Conservation (phyloP, 2,888 invertebrate species). For the Dichetophora obliterata region DNA sequence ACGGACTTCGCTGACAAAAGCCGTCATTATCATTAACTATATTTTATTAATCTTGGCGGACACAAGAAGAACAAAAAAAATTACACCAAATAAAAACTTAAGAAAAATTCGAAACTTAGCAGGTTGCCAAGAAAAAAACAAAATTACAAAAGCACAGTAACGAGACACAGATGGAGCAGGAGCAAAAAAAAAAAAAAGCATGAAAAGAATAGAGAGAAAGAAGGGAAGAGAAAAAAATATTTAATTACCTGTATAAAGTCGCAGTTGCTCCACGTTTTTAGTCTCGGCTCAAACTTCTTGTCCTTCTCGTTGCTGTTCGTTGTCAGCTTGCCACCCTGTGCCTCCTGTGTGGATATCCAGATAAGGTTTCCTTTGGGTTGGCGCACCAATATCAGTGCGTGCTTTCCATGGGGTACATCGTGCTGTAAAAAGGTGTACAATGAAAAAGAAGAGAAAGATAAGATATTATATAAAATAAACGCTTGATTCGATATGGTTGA, state of each 20-base stretch:
- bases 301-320: slow-evolving; percentile 72
- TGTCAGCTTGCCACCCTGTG: slow-evolving; percentile 74
- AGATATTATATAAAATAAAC: slow-evolving; percentile 39
- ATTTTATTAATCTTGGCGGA: too few species aligned
- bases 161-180: too few species aligned
- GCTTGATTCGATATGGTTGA: background rate
- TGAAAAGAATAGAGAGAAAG: background rate
- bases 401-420: slow-evolving; percentile 87
- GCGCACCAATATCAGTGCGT: slow-evolving; percentile 87
- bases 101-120: too few species aligned
- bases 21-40: too few species aligned
- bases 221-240: slow-evolving; percentile 30
- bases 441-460: slow-evolving; percentile 32
- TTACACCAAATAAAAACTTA: too few species aligned
- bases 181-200: too few species aligned
- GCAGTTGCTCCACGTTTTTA: slow-evolving; percentile 87
- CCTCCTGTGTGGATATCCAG: slow-evolving; percentile 83
- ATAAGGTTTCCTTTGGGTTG: slow-evolving; percentile 89
- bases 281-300: slow-evolving; percentile 70
- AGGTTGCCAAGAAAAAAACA: too few species aligned
- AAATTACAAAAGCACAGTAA: too few species aligned
- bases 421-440: slow-evolving; percentile 70
- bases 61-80: too few species aligned
- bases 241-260: slow-evolving; percentile 80
- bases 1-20: too few species aligned